A percentile compares a stretch with the other conserved stretches of the same genome.
These are phyloP conservation scores for Scortum barcoo DNA, from an alignment of 2,113 vertebrate species.

Conservation along the genomic window DNA sequence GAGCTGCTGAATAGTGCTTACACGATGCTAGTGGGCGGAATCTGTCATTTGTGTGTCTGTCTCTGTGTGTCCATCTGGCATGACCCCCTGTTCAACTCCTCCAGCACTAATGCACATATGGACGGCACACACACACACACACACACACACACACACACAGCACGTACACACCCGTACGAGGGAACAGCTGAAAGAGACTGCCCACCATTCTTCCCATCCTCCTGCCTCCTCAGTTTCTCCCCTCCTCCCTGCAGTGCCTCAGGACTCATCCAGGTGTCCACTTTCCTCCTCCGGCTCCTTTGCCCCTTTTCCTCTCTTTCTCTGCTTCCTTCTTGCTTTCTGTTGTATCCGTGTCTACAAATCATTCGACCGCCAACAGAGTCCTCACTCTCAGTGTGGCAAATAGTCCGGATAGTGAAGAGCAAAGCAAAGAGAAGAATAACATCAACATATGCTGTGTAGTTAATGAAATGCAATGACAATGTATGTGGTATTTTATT, in stretches of 20 bases:
- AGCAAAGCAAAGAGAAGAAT: not conserved
- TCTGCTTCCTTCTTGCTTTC: constrained; percentile 15
- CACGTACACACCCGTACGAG: constrained; percentile 50
- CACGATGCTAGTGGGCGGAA: constrained; percentile 74
- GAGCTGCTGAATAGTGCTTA: constrained; percentile 57
- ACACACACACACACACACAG: constrained; percentile 25
- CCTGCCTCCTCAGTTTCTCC: constrained; percentile 43
- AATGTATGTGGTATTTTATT: not conserved
- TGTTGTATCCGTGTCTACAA: constrained; percentile 19
- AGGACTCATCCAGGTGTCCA: constrained; percentile 81
- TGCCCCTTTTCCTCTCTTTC: constrained; percentile 38
- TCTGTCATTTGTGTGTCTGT: constrained; percentile 66
- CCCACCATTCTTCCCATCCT: constrained; percentile 58
- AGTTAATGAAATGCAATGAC: not conserved
- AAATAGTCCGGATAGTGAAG: not conserved
- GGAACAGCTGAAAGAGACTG: constrained; percentile 78
- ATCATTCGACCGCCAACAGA: constrained; percentile 33
- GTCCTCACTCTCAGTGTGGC: constrained; percentile 19
- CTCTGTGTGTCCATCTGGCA: constrained; percentile 76
- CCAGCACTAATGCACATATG: constrained; percentile 80
- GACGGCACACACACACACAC: constrained; percentile 56
- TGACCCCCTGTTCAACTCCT: constrained; percentile 80
- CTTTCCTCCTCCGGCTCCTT: constrained; percentile 53
- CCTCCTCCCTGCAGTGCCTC: constrained; percentile 69
- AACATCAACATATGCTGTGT: not conserved